Percentiles rank a stretch among this genome's conserved stretches.
phyloP scores from a whole-genome alignment of 2,797 vertebrate genomes.

The Labroides dimidiatus region DNA sequence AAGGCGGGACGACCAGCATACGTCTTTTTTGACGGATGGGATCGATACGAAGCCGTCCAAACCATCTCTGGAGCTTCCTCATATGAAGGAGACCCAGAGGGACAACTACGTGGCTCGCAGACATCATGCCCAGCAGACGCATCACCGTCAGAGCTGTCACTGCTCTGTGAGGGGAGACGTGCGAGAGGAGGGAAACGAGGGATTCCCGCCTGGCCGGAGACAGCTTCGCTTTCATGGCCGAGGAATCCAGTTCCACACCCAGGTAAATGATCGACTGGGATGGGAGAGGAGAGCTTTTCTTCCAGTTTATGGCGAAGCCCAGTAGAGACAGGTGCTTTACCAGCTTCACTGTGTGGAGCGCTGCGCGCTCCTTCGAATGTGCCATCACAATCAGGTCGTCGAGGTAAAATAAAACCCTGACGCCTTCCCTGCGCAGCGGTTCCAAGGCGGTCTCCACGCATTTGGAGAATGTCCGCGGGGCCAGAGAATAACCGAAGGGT shows the following conservation, averaged over 20 bases:
- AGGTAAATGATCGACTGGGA: too few species aligned
- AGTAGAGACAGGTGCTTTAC: neutral
- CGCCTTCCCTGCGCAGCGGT: too few species aligned
- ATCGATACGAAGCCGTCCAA: neutral
- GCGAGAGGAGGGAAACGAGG: accelerated
- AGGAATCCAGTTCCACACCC: too few species aligned
- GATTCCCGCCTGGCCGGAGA: too few species aligned
- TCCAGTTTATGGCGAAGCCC: neutral
- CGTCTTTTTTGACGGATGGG: neutral
- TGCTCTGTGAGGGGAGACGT: too few species aligned
- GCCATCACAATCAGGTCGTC: neutral
- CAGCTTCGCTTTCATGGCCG: too few species aligned
- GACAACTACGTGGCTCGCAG: too few species aligned
- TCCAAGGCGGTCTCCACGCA: neutral
- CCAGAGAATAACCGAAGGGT: too few species aligned
- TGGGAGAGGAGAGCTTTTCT: neutral
- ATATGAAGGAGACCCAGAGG: too few species aligned
- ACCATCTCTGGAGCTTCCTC: too few species aligned
- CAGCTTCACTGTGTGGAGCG: neutral
- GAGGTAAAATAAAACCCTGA: neutral
- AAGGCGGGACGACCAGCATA: neutral
- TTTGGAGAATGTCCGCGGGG: neutral
- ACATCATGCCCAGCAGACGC: too few species aligned
- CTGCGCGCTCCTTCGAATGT: neutral
- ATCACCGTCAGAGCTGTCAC: too few species aligned